A percentile compares a stretch with the other conserved stretches of the same genome.
Conservation (phyloP, 2,113 vertebrate species). For the Nestor notabilis region DNA sequence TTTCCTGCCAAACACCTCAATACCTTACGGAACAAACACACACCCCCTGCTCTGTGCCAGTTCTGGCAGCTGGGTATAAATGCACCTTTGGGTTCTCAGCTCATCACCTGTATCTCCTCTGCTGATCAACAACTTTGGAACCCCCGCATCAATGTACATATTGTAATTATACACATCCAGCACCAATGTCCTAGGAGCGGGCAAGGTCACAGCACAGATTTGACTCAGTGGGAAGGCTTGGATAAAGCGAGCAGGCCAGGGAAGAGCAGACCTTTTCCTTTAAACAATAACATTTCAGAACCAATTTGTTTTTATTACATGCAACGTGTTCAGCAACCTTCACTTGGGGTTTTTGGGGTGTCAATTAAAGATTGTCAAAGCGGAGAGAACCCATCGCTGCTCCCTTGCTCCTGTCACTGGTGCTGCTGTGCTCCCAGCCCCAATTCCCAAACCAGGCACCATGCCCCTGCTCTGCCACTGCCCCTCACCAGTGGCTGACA, state of each 20-base stretch:
- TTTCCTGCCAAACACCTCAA: background rate
- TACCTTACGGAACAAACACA: background rate
- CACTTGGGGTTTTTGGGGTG: background rate
- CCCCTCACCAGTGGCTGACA: background rate
- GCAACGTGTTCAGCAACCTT: background rate
- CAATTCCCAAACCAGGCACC: accelerated
- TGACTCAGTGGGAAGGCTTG: background rate
- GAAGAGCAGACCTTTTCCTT: background rate
- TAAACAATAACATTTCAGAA: background rate
- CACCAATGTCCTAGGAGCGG: background rate
- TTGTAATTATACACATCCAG: background rate
- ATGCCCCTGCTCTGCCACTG: background rate
- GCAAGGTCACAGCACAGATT: background rate
- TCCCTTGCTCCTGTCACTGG: background rate
- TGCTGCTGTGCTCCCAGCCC: background rate
- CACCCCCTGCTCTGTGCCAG: background rate
- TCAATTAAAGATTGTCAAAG: background rate
- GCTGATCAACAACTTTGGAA: background rate
- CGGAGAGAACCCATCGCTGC: background rate
- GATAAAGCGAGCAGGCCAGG: background rate
- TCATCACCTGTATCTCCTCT: background rate
- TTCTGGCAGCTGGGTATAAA: background rate
- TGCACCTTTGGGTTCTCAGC: background rate
- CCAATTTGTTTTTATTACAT: background rate
- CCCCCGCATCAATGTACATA: background rate